phyloP scores from a whole-genome alignment of 2,797 vertebrate species.

The Toxotes lorentzi region DNA sequence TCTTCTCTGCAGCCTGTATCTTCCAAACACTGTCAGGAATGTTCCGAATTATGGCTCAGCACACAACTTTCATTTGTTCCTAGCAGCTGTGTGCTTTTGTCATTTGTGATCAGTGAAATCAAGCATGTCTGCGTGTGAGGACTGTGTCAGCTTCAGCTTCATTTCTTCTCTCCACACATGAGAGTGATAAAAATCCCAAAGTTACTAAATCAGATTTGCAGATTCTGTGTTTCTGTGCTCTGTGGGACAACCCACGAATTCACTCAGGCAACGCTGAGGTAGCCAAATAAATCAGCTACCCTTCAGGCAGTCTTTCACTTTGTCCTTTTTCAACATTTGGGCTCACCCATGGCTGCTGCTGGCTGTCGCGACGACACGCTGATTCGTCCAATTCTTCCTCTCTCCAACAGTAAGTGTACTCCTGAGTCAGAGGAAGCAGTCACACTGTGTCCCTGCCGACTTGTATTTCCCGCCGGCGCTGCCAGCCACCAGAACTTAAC shows the following conservation, averaged over 20 bases:
- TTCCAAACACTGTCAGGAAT: too few relatives aligned
- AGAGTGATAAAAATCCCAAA: background rate
- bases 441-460: conserved; percentile 16
- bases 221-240: background rate
- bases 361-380: background rate
- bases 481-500: conserved; percentile 39
- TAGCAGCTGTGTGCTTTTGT: background rate
- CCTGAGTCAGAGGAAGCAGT: conserved; percentile 31
- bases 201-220: background rate
- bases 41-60: too few relatives aligned
- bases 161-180: background rate
- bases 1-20: too few relatives aligned
- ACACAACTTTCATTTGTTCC: background rate
- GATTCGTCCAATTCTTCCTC: background rate
- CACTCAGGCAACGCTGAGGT: background rate
- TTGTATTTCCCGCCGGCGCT: conserved; percentile 36
- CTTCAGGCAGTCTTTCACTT: background rate
- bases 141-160: background rate
- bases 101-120: background rate
- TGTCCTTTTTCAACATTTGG: background rate
- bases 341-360: background rate
- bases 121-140: background rate
- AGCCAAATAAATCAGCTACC: background rate
- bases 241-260: background rate
- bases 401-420: background rate